Evolutionary conservation across 1,140 invertebrate genomes (phyloP).

Genomic region (Musca vetustissima): DNA sequence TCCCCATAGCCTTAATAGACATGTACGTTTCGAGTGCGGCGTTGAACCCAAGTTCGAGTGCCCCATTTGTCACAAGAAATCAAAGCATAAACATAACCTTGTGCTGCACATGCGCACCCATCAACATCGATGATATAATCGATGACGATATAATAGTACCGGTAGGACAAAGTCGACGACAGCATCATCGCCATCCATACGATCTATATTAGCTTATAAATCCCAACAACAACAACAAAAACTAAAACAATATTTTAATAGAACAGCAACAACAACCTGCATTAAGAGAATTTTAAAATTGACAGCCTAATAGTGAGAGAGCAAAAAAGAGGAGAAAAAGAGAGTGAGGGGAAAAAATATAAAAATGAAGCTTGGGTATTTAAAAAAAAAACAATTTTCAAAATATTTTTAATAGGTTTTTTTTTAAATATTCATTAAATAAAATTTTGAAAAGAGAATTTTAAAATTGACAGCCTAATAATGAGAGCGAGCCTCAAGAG

Average conservation of each 20-base stretch:
- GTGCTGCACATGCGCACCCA: slow-evolving; percentile 62
- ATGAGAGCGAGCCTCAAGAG: no score
- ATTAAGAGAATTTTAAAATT: slow-evolving; percentile 10
- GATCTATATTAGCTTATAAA: no score
- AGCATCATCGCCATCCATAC: neutral
- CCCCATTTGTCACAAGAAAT: slow-evolving; percentile 63
- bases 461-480: slow-evolving; percentile 1
- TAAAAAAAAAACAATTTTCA: no score
- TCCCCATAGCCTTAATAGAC: slow-evolving; percentile 64
- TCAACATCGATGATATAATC: slow-evolving; percentile 57
- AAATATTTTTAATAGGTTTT: no score
- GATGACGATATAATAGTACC: slow-evolving; percentile 24
- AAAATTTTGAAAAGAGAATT: no score
- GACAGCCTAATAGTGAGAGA: neutral
- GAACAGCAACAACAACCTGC: slow-evolving; percentile 5
- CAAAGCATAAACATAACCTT: slow-evolving; percentile 63
- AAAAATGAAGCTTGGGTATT: no score
- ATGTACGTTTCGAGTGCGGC: slow-evolving; percentile 68
- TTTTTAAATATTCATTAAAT: no score
- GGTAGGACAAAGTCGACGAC: slow-evolving; percentile 1
- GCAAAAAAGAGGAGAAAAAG: neutral
- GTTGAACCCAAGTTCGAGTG: slow-evolving; percentile 63
- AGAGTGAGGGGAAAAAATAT: no score
- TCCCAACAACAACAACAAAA: slow-evolving; percentile 3
- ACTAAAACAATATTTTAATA: no score